Conservation (phyloP, 1,140 invertebrate species). For the Papilio glaucus region DNA sequence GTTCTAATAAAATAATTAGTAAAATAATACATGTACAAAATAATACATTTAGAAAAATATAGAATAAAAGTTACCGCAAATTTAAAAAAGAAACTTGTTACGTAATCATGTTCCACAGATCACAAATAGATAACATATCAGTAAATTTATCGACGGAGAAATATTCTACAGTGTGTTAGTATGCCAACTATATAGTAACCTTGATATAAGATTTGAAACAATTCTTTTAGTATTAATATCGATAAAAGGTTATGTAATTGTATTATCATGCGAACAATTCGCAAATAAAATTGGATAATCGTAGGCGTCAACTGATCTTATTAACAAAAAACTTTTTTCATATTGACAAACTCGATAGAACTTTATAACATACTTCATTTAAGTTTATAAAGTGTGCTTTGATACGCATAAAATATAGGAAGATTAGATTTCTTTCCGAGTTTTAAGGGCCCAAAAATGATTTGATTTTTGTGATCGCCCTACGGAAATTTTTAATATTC, state of each 20-base stretch:
- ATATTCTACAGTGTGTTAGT: neutral
- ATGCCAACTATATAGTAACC: neutral
- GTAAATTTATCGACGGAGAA: neutral
- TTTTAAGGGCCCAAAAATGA: neutral
- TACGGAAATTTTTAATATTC: no score
- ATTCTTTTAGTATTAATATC: neutral
- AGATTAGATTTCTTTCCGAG: neutral
- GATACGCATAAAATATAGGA: neutral
- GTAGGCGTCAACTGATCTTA: neutral
- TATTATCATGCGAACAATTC: constrained; percentile 5
- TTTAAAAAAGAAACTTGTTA: no score
- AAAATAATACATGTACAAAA: no score
- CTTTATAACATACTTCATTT: neutral
- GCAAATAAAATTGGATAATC: constrained; percentile 9
- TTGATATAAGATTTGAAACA: neutral
- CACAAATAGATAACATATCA: neutral
- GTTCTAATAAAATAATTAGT: no score
- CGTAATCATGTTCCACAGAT: no score
- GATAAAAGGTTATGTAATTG: neutral
- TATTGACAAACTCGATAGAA: neutral
- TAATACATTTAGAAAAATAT: no score
- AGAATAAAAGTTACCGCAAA: no score
- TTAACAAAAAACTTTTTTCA: constrained; percentile 5
- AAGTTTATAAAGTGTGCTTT: neutral
- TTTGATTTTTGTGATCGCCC: neutral